Evolutionary conservation across 1,140 invertebrate species (phyloP), one percentile per base, ranked within the genome.

Genomic region (Leptinotarsa defecta): DNA sequence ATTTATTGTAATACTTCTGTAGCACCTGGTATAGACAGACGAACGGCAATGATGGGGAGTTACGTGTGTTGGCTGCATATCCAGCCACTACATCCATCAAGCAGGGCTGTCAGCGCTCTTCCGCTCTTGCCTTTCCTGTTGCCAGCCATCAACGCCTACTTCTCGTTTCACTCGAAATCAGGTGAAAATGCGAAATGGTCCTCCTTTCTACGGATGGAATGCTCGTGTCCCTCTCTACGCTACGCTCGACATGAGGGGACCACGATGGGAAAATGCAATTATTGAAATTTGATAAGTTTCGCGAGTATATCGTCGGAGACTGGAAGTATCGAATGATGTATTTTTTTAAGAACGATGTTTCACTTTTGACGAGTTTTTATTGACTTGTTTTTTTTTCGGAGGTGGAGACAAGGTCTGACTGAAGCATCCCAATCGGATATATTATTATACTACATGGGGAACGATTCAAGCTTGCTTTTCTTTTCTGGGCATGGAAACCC

Each of bases 231-330:
- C 52, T 57, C 52, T 57, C 52, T 15, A 19, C 3, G 3, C 52
- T 6, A n/a, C 52, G n/a, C 52, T 57, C n/a, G 52, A 57, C 13
- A 19, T 57, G 15, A 57, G 52, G 52, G 52, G 52, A 57, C 63
- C 24, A 68, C 13, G 49, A 27, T 57, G 70, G 24, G 70, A 71
- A 49, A 62, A 61, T 22, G 49, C 34, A 71, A 71, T 71, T 71
- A 71, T 57, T 27, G 70, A 57, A 71, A 71, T 49, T 61, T 24
- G 57, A 71, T 71, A 71, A 63, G 13, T 71, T 71, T 71, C 22
- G 52, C 22, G 52, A 34, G 70, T 24, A 52, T 61, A 43, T 43
- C 19, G 20, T 64, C 24, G 24, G 24, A 24, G 20, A n/a, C 15
- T 34, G 64, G 15, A 19, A 57, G 52, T 57, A 57, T 57, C 52